Percentiles rank a stretch among this genome's conserved stretches.
These are phyloP conservation scores for Moxostoma hubbsi DNA, from an alignment of 2,797 vertebrate species.

Conservation along the genomic window DNA sequence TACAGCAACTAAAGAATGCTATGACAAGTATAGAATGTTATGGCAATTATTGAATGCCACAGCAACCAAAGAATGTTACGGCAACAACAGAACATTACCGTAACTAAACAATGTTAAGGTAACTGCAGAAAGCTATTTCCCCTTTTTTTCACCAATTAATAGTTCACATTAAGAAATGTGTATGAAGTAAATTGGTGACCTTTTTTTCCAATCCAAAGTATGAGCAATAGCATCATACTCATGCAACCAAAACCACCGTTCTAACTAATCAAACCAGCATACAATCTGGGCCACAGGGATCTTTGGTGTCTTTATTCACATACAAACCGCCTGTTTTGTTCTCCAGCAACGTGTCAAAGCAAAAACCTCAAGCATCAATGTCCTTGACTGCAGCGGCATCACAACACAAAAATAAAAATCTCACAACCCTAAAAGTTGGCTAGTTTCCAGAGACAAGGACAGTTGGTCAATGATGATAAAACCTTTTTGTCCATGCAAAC, in stretches of 20 bases:
- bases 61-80: too few relatives aligned
- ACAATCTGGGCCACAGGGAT: background rate
- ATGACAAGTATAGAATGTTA: background rate
- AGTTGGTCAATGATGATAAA: background rate
- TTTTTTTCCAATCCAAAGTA: too few relatives aligned
- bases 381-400: background rate
- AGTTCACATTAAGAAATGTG: too few relatives aligned
- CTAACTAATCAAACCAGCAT: too few relatives aligned
- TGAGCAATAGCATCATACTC: too few relatives aligned
- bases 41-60: slow-evolving; percentile 50
- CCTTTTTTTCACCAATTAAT: too few relatives aligned
- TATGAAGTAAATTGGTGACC: too few relatives aligned
- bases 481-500: slow-evolving; percentile 3
- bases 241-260: too few relatives aligned
- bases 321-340: background rate
- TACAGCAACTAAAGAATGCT: background rate
- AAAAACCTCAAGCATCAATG: slow-evolving; percentile 9
- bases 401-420: slow-evolving; percentile 1
- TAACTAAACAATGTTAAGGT: background rate
- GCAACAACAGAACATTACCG: slow-evolving; percentile 38
- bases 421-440: background rate
- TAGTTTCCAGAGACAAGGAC: slow-evolving; percentile 17
- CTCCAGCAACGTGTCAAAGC: background rate
- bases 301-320: background rate
- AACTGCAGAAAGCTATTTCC: background rate